Evolutionary conservation across 2,113 vertebrate genomes (phyloP), one percentile per base, ranked within the genome.

Genomic region (Bos indicus): DNA sequence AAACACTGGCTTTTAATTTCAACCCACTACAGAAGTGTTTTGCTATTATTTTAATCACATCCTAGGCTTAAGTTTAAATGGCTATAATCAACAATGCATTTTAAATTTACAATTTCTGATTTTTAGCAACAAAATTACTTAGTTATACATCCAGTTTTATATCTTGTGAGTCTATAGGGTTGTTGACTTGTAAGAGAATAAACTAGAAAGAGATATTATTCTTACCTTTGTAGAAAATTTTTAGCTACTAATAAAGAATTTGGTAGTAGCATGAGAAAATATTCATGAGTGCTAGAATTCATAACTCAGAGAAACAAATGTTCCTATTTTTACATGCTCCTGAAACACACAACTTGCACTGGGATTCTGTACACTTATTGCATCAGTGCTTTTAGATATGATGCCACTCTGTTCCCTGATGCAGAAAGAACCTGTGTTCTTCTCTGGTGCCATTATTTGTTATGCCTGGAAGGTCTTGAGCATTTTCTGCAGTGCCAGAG

Each of bases 401-500:
- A 93, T 97, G 48, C 84, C 40, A 86, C 52, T 96, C 64, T 67
- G 74, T 60, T 95, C 91, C 59, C 33, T 12, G 36, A 90, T 92
- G 87, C 95, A 98, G 95, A 97, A 96, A 96, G 64, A 95, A 92
- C 16, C 84, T 80, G 21, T 94, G 59, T 92, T 95, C 91, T 93
- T 92, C 90, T 95, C 84, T 90, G 81, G 48, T 94, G 84, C 54
- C 90, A 59, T 88, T 96, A 81, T 98, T 95, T 97, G 87, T 96
- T 96, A 93, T 95, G 95, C 94, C 88, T 95, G 92, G 90, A 93
- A 98, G 97, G 84, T 95, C 85, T 90, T 87, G 52, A 95, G 88
- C 94, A 78, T 91, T 98, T 97, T 94, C 84, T 97, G 23, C 87
- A 95, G 14, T 88, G 51, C 52, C 28, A 91, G 60, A 95, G 56